Evolutionary conservation across 2,888 invertebrate species (phyloP), one percentile per base, ranked within the genome.

Genomic region (Osmoderma eremita): DNA sequence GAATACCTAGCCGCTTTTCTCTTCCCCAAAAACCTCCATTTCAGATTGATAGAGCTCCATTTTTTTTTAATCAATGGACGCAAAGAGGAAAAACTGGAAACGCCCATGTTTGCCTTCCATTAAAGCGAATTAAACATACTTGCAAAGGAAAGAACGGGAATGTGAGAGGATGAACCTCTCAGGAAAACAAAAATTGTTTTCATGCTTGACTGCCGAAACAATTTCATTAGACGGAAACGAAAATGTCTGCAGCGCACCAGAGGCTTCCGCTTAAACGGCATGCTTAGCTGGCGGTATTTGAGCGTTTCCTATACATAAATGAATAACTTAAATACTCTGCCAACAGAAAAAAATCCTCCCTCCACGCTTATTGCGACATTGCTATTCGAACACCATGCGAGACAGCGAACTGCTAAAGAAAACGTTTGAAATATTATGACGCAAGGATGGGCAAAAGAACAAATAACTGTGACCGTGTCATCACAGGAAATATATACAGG

Each of bases 141-240:
- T 24, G n/a, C 17, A 13, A 41, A 17, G 17, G 2, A 22, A 15
- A 45, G 18, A 20, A n/a, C 18, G 20, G n/a, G 48, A 48, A n/a
- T 18, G 20, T 17, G n/a, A 45, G n/a, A 24, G 17, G 45, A 58
- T 10, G 42, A 41, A 58, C 30, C 42, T 45, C 58, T 24, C 20
- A 58, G 56, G 56, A 58, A 41, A 58, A 58, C 30, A 42, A 58
- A 58, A 58, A 58, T 42, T 58, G 45, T 45, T 58, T 58, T 45
- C 58, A 24, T 58, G 58, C 58, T 58, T 58, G 58, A 58, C 45
- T 42, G 42, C 45, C 30, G 58, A 58, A 45, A 58, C 58, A 58
- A 58, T 58, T 58, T 58, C 58, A 58, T 58, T 58, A 58, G 58
- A 24, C 13, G 42, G 24, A 24, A 13, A 58, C 22, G 58, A 58